Base-by-base conservation (phyloP, 2,888 invertebrate genomes). In the Tetranychus truncatus region DNA sequence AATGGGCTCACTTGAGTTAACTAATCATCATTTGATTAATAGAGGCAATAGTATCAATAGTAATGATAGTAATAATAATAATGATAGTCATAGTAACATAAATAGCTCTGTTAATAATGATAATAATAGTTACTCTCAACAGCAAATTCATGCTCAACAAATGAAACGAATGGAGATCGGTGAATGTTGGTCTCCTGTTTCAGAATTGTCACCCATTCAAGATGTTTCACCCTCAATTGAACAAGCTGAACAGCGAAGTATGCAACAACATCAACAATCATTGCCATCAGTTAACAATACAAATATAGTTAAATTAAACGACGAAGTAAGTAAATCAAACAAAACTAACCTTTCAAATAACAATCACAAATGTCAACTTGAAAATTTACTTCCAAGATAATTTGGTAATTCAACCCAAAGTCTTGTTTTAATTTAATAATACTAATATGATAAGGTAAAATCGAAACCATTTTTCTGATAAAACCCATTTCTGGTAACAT, bases 181-280 rank as follows among this genome's bases (percentile, higher is more conserved):
- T 45, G 73, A 71, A 45, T 77, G 75, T 78, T 84, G 84, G 84
- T 84, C 84, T 0, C 84, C 84, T 4, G 82, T 83, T 8, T 82
- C 82, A 55, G 84, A 84, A 75, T 80, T 84, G 5, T 84, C 84
- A 2, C 84, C 84, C 1, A 84, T 84, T 65, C 74, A 83, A 46
- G 84, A 84, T 78, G 84, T 83, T 5, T 83, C 84, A 0, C 84
- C 84, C 0, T 83, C 83, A 0, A 78, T 83, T 24, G 83, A 83
- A 76, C 82, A 82, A 46, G 82, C 83, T 0, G 84, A 83, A 75
- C 80, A 80, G 75, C 78, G 79, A 71, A 74, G 78, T 18, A 78
- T 79, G 77, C 78, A 78, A 73, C 76, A 76, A 74, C 55, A 55
- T 55, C 55, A 55, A 55, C 55, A 55, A 55, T 55, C 34, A 69